Evolutionary conservation across 2,113 vertebrate genomes (phyloP), one percentile per base, ranked within the genome.

Genomic region (Talpa occidentalis): DNA sequence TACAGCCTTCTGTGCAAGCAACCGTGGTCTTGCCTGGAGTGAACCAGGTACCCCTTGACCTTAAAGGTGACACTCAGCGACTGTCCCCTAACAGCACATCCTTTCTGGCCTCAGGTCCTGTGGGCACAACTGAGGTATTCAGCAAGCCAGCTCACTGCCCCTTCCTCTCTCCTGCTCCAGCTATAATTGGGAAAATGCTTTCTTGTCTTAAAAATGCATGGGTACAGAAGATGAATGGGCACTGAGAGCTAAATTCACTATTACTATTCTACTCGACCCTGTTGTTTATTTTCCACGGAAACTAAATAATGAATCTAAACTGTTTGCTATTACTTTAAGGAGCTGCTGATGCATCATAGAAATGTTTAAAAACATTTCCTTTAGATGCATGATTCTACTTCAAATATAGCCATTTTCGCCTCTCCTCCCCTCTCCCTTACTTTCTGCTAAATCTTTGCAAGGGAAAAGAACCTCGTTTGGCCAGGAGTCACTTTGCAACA

Each of bases 241-340:
- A 19, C 37, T 40, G 24, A 60, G 84, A 49, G 47, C 88, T 94
- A 96, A 97, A 93, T 88, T 69, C 92, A 92, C 85, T 60, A 92
- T 96, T 96, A 81, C 93, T 83, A 94, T 96, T 96, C 95, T 91
- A 42, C 67, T 88, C 26, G 0, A 93, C 90, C 95, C 86, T 82
- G 86, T 88, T 97, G 95, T 95, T 96, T 97, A 88, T 96, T 97
- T 97, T 96, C 94, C 70, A 86, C 0, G 10, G 94, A 96, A 97
- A 96, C 94, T 82, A 94, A 97, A 95, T 97, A 97, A 97, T 96
- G 90, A 90, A 95, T 92, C 94, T 96, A 96, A 97, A 96, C 80
- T 91, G 62, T 96, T 96, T 70, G 90, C 93, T 95, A 52, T 97
- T 94, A 96, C 85, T 96, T 97, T 97, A 96, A 97, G 90, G 77